Evolutionary conservation across 2,797 vertebrate genomes (phyloP), one percentile per base, ranked within the genome.

Genomic region (Microctenopoma steveboyesi): DNA sequence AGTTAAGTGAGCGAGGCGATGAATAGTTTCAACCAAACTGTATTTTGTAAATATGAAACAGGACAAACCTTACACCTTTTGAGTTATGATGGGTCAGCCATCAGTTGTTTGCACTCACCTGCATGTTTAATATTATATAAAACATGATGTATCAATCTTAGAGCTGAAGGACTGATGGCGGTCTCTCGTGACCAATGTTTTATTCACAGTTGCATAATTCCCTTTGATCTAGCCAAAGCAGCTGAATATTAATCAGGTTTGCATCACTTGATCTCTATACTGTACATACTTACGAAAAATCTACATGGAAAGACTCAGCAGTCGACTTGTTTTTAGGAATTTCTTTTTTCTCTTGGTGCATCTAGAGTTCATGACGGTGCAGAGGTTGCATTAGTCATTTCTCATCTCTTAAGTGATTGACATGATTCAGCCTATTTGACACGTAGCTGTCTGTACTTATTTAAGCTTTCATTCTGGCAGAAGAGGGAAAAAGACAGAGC

Each of bases 151-250:
- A 67, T 89, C 74, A 73, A 52, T 88, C 63, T 78, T 73, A 28
- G 43, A 79, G 55, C n/a, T 69, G 54, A 57, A 77, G 74, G 77
- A 76, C 13, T 66, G 77, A 82, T 74, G 78, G 78, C 83, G 74
- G 53, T 50, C 60, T 66, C 62, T 54, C 2, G 1, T 52, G 57
- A 88, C 86, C 69, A 83, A 72, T 88, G 78, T 85, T 88, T 89
- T 64, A 87, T 86, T 16, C 51, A 43, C 16, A 12, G 40, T 61
- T 91, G 45, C 78, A 85, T 89, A 84, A 91, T 91, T 91, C 82
- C 55, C 84, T 91, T 90, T 90, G 81, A 92, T 91, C 64, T 48
- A 5, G n/a, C 16, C 35, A 27, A 62, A 60, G 40, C 30, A 57
- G 59, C 62, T 86, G 70, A 80, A 81, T 88, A 88, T 89, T 86